These are phyloP conservation scores for Hemiprocne comata DNA, from an alignment of 2,113 vertebrate genomes.

Conservation along the genomic window DNA sequence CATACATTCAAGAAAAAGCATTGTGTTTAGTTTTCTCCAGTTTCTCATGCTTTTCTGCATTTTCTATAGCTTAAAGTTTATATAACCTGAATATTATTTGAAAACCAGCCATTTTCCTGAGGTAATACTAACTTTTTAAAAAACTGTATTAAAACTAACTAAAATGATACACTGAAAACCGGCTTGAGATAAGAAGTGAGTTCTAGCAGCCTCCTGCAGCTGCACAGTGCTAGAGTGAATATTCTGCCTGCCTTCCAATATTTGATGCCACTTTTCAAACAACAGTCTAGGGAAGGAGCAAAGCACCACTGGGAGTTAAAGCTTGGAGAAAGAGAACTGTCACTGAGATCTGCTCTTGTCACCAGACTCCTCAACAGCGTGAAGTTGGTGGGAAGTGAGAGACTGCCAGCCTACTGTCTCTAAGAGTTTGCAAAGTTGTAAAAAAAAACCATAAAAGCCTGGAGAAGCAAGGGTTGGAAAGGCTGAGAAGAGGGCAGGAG, in stretches of 20 bases:
- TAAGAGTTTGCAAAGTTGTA: not conserved
- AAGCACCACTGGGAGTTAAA: not conserved
- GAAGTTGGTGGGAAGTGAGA: conserved; percentile 50
- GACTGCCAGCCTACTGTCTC: conserved; percentile 7
- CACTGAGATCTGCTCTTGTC: conserved; percentile 3
- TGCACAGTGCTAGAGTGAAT: not conserved
- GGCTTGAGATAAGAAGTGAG: not conserved
- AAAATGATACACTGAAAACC: not conserved
- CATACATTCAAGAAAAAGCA: not conserved
- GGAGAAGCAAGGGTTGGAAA: not conserved
- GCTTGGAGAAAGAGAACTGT: not conserved
- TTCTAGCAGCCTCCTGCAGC: not conserved
- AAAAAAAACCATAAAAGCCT: not conserved
- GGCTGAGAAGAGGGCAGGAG: not conserved
- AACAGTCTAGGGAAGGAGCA: not conserved
- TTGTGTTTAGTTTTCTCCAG: not conserved
- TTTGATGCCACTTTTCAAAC: not conserved
- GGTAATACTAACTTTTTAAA: not conserved
- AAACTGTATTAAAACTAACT: not conserved
- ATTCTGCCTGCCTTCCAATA: not conserved
- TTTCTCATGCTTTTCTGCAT: not conserved
- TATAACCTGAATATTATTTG: not conserved
- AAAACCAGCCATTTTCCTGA: not conserved
- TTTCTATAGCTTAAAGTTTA: not conserved
- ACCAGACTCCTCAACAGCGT: not conserved